Evolutionary conservation across 2,113 vertebrate genomes (phyloP), one percentile per base, ranked within the genome.

Genomic region (Seriola quinqueradiata): DNA sequence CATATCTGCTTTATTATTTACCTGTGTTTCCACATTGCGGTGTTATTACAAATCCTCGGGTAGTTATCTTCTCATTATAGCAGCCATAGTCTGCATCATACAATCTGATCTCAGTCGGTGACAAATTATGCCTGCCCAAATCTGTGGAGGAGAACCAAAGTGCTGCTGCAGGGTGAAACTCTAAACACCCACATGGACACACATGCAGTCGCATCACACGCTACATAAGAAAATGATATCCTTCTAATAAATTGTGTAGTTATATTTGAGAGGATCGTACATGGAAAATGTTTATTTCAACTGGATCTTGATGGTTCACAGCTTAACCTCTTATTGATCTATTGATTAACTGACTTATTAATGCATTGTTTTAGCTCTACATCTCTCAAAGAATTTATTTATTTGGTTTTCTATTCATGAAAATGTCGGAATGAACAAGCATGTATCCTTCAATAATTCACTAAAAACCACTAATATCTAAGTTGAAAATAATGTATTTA

Each of bases 31-130:
- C 10, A 2, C n/a, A 13, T 48, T 52, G 60, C 34, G 12, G 25
- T 40, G 32, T 79, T 66, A 89, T 90, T 81, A 79, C 63, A 88
- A 70, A 58, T 84, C 90, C 83, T 80, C 79, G 59, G 89, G 88
- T 76, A 70, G 17, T 76, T 64, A 32, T 89, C 72, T 67, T 61
- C 82, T 85, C 72, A 71, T 91, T 89, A 84, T n/a, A 77, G 63
- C 71, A 86, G 76, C 63, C 1, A 11, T 42, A 5, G 40, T 72
- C 57, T 75, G 65, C 54, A 63, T 82, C 76, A 60, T 4, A 54
- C 55, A 83, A 85, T 76, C 38, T 77, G 73, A 84, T 85, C 84
- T 66, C 23, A 8, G 16, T 17, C 73, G 17, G 40, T 60, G 63
- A 87, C 8, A 16, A 82, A 74, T 84, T 58, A 77, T 23, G 23